phyloP scores from a whole-genome alignment of 1,140 invertebrate genomes.

The Orchesella cincta region DNA sequence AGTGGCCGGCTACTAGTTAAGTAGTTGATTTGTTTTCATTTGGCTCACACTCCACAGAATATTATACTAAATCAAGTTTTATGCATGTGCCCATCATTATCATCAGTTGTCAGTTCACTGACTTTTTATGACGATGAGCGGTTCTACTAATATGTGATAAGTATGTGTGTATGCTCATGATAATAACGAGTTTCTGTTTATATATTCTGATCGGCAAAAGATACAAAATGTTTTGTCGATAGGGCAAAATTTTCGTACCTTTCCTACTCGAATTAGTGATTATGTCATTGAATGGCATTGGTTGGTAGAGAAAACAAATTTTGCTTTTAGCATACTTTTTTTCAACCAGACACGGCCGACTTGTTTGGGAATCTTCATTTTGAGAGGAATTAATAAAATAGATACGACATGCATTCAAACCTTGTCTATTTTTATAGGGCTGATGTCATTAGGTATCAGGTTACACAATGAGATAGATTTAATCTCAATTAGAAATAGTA shows the following conservation, averaged over 20 bases:
- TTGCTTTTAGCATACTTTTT: constrained; percentile 3
- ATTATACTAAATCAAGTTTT: constrained; percentile 14
- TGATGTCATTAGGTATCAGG: constrained; percentile 12
- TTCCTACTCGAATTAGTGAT: background rate
- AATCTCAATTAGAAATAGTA: background rate
- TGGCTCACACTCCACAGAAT: background rate
- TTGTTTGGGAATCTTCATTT: background rate
- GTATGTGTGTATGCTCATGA: background rate
- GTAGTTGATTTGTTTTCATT: background rate
- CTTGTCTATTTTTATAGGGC: background rate
- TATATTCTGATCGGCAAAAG: background rate
- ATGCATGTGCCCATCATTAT: background rate
- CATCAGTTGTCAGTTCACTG: background rate
- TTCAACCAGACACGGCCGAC: background rate
- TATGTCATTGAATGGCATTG: constrained; percentile 21
- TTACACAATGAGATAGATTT: background rate
- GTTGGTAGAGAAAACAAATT: background rate
- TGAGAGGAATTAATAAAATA: no score
- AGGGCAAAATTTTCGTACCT: background rate
- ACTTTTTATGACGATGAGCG: background rate
- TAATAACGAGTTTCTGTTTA: background rate
- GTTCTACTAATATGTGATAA: background rate
- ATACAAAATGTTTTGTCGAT: background rate
- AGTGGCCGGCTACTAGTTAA: background rate
- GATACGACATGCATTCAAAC: background rate